Base-by-base conservation (phyloP, 2,113 vertebrate species). In the Gallinago jamesoni region DNA sequence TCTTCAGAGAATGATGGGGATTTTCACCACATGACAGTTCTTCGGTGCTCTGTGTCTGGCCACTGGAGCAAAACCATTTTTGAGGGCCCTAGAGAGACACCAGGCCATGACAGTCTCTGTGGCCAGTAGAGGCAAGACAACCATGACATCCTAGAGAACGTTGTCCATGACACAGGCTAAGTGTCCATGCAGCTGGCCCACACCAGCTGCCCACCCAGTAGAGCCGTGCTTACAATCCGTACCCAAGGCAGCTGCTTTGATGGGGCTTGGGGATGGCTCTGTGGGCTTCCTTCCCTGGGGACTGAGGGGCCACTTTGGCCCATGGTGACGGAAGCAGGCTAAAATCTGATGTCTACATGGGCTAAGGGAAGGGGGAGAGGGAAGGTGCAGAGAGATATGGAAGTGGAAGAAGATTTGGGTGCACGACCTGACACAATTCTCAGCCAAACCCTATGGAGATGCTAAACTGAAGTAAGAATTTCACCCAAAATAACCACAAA, bases 1-100 rank as follows among this genome's bases (percentile, higher is more conserved):
- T 64, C 35, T 35, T 57, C 0, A 1, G 35, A 57, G 35, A 56
- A 66, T 2, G 13, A 47, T 0, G 0, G 45, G 68, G 31, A 2
- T 88, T 55, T 79, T 73, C 35, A 22, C 8, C 30, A n/a, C 56
- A 21, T 47, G 37, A 7, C 8, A 48, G 23, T 21, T 82, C 0
- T 0, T 28, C 1, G 1, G 8, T 18, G 22, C 20, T 76, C 35
- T 50, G 39, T 47, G 23, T 3, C 43, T 69, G 20, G 3, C 0
- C 0, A 5, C 0, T 52, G 55, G 19, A 81, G 41, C 6, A 81
- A 81, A 84, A 33, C 6, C 16, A 4, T 24, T 63, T 87, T 28
- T 83, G 57, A 37, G 43, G 15, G 41, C 7, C 15, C 47, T 53
- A 12, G 39, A 60, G 39, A 39, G 14, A 53, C 85, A 14, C 5